phyloP scores from a whole-genome alignment of 2,113 vertebrate species.

The Toxostoma redivivum region DNA sequence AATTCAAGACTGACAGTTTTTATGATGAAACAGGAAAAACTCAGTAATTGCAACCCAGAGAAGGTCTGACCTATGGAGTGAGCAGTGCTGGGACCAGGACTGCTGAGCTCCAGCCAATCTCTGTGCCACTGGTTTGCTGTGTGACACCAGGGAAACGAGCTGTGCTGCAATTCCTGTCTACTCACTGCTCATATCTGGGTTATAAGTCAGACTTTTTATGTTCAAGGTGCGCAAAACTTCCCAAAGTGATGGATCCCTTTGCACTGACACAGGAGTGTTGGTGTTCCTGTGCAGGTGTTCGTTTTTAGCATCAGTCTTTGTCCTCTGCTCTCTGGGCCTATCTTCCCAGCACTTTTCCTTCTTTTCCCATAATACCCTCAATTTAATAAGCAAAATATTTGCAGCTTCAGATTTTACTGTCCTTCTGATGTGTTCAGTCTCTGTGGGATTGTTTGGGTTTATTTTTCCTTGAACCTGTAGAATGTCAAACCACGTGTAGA shows the following conservation, averaged over 20 bases:
- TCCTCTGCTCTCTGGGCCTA: background rate
- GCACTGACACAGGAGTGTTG: rapidly evolving
- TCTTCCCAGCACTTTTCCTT: background rate
- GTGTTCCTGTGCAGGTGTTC: background rate
- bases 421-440: background rate
- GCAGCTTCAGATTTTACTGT: background rate
- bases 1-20: background rate
- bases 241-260: background rate
- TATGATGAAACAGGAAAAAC: background rate
- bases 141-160: background rate
- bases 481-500: background rate
- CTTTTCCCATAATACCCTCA: background rate
- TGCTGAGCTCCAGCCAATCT: background rate
- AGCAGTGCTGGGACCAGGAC: background rate
- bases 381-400: background rate
- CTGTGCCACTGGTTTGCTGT: background rate
- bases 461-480: background rate
- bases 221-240: background rate
- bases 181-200: background rate
- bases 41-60: background rate
- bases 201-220: background rate
- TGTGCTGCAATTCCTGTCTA: background rate
- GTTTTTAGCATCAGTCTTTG: background rate
- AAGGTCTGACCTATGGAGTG: background rate
- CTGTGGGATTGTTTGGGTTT: background rate